Evolutionary conservation across 1,140 invertebrate species (phyloP), one percentile per base, ranked within the genome.

Genomic region (Frieseomelitta varia): DNA sequence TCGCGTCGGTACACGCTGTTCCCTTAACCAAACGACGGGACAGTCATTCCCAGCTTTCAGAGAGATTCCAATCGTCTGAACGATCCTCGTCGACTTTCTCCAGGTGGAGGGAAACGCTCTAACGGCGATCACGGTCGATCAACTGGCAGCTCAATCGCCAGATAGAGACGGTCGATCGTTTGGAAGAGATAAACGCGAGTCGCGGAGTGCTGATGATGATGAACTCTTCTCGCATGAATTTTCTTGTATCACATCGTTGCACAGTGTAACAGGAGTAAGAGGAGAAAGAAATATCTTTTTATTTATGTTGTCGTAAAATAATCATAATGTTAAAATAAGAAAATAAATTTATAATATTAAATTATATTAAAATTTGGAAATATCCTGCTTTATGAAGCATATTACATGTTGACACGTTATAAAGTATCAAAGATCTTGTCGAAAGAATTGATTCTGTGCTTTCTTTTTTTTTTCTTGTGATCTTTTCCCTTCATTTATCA

Each of bases 151-250:
- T 74, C n/a, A 21, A 30, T n/a, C 27, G 4, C 10, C 10, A 55
- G 72, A 2, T 17, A 55, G 47, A 61, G 4, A 39, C n/a, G 34
- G n/a, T 80, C 14, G 55, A 63, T 73, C 14, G 79, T 47, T 65
- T 6, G 79, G 51, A 74, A 81, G 69, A 81, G 69, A 81, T 73
- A 73, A 80, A 80, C 34, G 55, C 17, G 56, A 53, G 56, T 47
- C 55, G 24, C 30, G n/a, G 73, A 53, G 58, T 47, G 69, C 12
- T 30, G n/a, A 47, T 27, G 55, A 72, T n/a, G 6, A 39, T 47
- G 55, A 71, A 58, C 65, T 63, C 19, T 15, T 30, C 34, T 12
- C 8, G 27, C 30, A 55, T 19, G 53, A 80, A 80, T 67, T 80
- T 61, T 24, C 67, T 71, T 71, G 15, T 10, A 17, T 4, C 30